These are phyloP conservation scores for Pseudomyrmex sp. DNA, from an alignment of 1,140 invertebrate genomes.

Conservation along the genomic window DNA sequence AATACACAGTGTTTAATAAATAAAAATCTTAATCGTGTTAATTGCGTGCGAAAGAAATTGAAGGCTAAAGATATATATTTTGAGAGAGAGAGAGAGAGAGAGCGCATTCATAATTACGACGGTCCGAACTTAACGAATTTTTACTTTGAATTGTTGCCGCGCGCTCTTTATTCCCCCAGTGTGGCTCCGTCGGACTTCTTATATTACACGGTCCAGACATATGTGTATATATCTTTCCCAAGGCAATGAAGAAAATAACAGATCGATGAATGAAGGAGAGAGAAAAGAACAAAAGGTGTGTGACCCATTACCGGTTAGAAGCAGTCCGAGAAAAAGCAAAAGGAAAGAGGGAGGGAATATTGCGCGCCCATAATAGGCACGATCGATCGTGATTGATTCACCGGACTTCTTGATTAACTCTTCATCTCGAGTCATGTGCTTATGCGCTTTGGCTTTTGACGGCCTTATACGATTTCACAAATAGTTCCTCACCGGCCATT, in stretches of 20 bases:
- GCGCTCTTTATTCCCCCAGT: no score
- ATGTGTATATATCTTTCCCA: slow-evolving; percentile 16
- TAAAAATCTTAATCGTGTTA: no score
- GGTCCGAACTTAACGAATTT: no score
- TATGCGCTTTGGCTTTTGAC: slow-evolving; percentile 14
- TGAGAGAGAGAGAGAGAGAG: no score
- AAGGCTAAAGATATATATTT: no score
- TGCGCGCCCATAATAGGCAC: slow-evolving; percentile 58
- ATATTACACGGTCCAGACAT: slow-evolving; percentile 57
- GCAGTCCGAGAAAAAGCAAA: slow-evolving; percentile 44
- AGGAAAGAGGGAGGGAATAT: not conserved
- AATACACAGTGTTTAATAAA: no score
- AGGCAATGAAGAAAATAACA: slow-evolving; percentile 40
- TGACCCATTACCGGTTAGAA: slow-evolving; percentile 34
- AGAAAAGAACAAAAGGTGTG: slow-evolving; percentile 30
- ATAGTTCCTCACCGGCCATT: slow-evolving; percentile 8
- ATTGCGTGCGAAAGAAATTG: no score
- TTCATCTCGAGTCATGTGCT: slow-evolving; percentile 67
- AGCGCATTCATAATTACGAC: no score
- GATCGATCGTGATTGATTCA: slow-evolving; percentile 74
- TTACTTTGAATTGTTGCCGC: no score
- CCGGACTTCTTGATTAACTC: slow-evolving; percentile 74
- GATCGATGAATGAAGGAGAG: slow-evolving; percentile 34
- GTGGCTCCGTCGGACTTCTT: slow-evolving; percentile 24
- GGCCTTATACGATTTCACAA: slow-evolving; percentile 8